These are phyloP conservation scores for Orchestes rusci DNA, from an alignment of 2,888 invertebrate species.

Conservation along the genomic window DNA sequence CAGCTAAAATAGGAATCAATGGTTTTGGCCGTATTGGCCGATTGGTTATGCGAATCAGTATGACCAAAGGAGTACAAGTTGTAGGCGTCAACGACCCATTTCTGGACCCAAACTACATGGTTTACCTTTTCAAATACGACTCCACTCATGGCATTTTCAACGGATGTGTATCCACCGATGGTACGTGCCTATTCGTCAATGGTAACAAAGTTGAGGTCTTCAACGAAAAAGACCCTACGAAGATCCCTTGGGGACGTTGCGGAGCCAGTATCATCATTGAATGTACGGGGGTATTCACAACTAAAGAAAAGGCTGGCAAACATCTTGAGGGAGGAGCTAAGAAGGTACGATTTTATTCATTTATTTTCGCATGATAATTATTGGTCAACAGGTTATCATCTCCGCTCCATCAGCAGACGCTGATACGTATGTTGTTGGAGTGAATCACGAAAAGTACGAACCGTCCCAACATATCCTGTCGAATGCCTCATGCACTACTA, in stretches of 20 bases:
- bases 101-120: slow-evolving; percentile 95
- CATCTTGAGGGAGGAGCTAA: slow-evolving; percentile 42
- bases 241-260: slow-evolving; percentile 57
- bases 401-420: slow-evolving; percentile 67
- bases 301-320: slow-evolving; percentile 55
- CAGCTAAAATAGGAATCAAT: slow-evolving; percentile 91
- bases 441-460: slow-evolving; percentile 58
- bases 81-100: slow-evolving; percentile 97
- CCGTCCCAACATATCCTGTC: slow-evolving; percentile 56
- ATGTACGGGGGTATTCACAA: slow-evolving; percentile 68
- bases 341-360: no score
- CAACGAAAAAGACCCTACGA: slow-evolving; percentile 72
- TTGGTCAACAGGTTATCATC: no score
- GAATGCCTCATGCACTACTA: slow-evolving; percentile 78
- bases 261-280: slow-evolving; percentile 64
- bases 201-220: slow-evolving; percentile 76
- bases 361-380: no score
- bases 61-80: slow-evolving; percentile 74
- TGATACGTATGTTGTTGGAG: slow-evolving; percentile 68
- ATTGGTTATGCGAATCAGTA: slow-evolving; percentile 77
- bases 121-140: slow-evolving; percentile 96
- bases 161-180: slow-evolving; percentile 73
- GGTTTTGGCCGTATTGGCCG: slow-evolving; percentile 93
- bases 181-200: slow-evolving; percentile 72
- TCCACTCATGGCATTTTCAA: slow-evolving; percentile 94